These are phyloP conservation scores for Sipunculus nudus DNA, from an alignment of 2,888 invertebrate species.

Conservation along the genomic window DNA sequence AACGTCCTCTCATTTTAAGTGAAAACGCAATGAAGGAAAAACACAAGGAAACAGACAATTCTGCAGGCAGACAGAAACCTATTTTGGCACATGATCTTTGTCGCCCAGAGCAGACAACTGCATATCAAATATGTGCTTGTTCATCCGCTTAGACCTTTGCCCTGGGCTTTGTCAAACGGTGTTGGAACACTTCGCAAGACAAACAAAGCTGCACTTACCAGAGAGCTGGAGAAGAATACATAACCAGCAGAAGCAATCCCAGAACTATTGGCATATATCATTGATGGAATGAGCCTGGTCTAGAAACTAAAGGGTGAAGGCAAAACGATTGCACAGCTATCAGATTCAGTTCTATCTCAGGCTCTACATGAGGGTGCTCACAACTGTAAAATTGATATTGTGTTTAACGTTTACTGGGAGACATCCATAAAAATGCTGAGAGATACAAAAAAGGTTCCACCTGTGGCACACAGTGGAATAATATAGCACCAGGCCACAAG, in stretches of 20 bases:
- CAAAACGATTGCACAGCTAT: slow-evolving; percentile 14
- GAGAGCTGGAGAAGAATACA: slow-evolving; percentile 13
- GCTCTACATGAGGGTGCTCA: not conserved
- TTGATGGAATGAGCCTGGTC: slow-evolving; percentile 18
- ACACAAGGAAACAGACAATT: slow-evolving; percentile 1
- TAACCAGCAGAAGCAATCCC: slow-evolving; percentile 15
- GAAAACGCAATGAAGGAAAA: not conserved
- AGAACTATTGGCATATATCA: slow-evolving; percentile 12
- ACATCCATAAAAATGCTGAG: slow-evolving; percentile 17
- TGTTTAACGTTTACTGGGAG: slow-evolving; percentile 18
- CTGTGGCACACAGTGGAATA: not conserved
- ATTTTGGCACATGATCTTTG: slow-evolving; percentile 21
- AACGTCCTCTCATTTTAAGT: too few relatives aligned
- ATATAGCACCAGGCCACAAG: slow-evolving; percentile 6
- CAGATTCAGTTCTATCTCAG: slow-evolving; percentile 1
- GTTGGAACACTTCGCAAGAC: slow-evolving; percentile 23
- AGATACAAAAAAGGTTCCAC: slow-evolving; percentile 1
- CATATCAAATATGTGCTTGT: slow-evolving; percentile 15
- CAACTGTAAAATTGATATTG: slow-evolving; percentile 18
- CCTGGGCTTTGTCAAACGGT: slow-evolving; percentile 24
- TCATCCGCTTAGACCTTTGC: slow-evolving; percentile 15
- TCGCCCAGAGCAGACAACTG: slow-evolving; percentile 22
- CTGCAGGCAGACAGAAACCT: slow-evolving; percentile 12
- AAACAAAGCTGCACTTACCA: slow-evolving; percentile 18
- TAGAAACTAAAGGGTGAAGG: slow-evolving; percentile 16